Percentiles rank a stretch among this genome's conserved stretches.
These are phyloP conservation scores for Takifugu ocellatus DNA, from an alignment of 2,797 vertebrate genomes.

Conservation along the genomic window DNA sequence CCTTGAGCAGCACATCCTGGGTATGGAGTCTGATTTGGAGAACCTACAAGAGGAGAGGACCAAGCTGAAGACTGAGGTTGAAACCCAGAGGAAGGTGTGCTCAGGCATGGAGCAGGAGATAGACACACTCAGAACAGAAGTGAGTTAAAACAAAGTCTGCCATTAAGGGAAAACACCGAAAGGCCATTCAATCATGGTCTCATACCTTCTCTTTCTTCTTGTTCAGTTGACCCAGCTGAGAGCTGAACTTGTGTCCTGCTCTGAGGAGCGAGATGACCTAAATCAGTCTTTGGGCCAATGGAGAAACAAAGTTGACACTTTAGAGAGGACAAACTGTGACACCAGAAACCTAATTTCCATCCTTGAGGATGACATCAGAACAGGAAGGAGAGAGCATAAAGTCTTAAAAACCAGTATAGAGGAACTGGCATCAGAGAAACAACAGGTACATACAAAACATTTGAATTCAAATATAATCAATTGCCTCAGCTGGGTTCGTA, in stretches of 20 bases:
- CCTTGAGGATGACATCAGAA: conserved; percentile 77
- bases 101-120: conserved; percentile 77
- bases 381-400: conserved; percentile 67
- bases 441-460: conserved; percentile 43
- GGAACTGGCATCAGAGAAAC: conserved; percentile 67
- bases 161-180: too few species aligned
- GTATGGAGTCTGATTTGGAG: conserved; percentile 75
- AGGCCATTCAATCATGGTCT: background rate
- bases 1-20: conserved; percentile 73
- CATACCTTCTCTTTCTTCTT: background rate
- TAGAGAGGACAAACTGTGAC: conserved; percentile 72
- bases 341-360: conserved; percentile 69
- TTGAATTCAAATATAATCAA: background rate
- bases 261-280: conserved; percentile 78
- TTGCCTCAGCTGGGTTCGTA: background rate
- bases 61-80: conserved; percentile 71
- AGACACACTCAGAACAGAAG: conserved; percentile 68
- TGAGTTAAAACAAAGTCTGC: conserved; percentile 18
- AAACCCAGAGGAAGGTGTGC: conserved; percentile 68
- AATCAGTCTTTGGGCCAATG: conserved; percentile 66
- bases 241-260: conserved; percentile 73
- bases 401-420: conserved; percentile 55
- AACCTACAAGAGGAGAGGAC: conserved; percentile 71
- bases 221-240: conserved; percentile 66
- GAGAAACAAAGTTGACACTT: conserved; percentile 70